Evolutionary conservation across 2,888 invertebrate genomes (phyloP), one percentile per base, ranked within the genome.

Genomic region (Dinocampus coccinellae): DNA sequence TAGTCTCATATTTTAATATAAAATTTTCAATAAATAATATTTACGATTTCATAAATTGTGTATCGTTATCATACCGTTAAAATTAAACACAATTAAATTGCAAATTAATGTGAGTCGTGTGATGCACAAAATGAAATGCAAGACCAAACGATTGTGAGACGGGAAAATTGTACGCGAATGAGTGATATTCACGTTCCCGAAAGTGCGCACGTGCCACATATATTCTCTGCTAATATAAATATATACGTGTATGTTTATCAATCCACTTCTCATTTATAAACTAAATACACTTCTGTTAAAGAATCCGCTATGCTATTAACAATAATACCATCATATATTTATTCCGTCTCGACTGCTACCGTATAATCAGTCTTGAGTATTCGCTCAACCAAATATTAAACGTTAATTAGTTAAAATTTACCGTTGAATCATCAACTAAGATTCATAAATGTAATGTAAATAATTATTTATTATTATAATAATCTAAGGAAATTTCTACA

Each of bases 51-150:
- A 1, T n/a, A 4, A 57, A 1, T 10, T 26, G 26, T 13, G n/a
- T n/a, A n/a, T 3, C 57, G 39, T 42, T 3, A 34, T 62, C 36
- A 24, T 26, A 62, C 42, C 47, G 62, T 62, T 39, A 42, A 29
- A 62, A 62, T 62, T 26, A 42, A n/a, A 62, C 36, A 42, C 62
- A 62, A 42, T 62, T 62, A 62, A n/a, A 42, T 62, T 24, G 16
- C n/a, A 10, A 42, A 62, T 47, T 47, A 9, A 1, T 47, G 6
- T 16, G 47, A 11, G 24, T n/a, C 58, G 29, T 26, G 55, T 26
- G 20, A n/a, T 3, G 39, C 4, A 0, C n/a, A 1, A 39, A 13
- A n/a, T 57, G 57, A 26, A 57, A 57, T 4, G 9, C 10, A n/a
- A 57, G 13, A 55, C 1, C 13, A 29, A 57, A n/a, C 2, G n/a